Percentiles rank a stretch among this genome's conserved stretches.
These are phyloP conservation scores for Andrena bicolor DNA, from an alignment of 2,888 invertebrate genomes.

Conservation along the genomic window DNA sequence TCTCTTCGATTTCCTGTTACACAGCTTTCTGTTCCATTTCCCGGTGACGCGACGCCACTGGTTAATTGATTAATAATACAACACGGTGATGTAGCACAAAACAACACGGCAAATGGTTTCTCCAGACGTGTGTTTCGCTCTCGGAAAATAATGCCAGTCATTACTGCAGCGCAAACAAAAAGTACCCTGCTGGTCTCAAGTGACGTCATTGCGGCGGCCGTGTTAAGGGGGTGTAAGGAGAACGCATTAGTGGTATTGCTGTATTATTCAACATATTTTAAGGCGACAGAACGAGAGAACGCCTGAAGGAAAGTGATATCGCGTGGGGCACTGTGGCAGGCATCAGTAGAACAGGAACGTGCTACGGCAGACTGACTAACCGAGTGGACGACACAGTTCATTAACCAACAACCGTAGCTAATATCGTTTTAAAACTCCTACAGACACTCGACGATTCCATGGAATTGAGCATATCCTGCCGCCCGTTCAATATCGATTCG, in stretches of 20 bases:
- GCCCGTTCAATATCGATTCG: background rate
- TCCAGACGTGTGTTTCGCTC: constrained; percentile 5
- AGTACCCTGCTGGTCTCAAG: constrained; percentile 13
- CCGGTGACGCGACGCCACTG: background rate
- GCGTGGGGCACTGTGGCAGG: background rate
- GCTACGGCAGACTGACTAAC: background rate
- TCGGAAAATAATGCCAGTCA: constrained; percentile 42
- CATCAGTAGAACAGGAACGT: constrained; percentile 16
- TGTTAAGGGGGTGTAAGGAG: constrained; percentile 37
- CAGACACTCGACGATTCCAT: background rate
- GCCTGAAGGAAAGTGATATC: constrained; percentile 23
- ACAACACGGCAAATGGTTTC: background rate
- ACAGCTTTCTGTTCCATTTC: background rate
- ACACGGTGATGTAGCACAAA: background rate
- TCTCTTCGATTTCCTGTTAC: background rate
- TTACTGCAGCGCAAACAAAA: constrained; percentile 45
- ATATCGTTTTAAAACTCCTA: background rate
- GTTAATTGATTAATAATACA: constrained; percentile 27
- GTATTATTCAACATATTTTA: constrained; percentile 54
- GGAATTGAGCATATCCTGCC: background rate
- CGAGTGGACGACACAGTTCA: constrained; percentile 10
- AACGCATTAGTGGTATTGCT: constrained; percentile 45
- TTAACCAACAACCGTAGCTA: background rate
- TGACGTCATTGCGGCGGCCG: constrained; percentile 47
- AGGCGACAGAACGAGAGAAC: constrained; percentile 18